Base-by-base conservation (phyloP, 2,797 vertebrate species). In the Hemitrygon akajei region DNA sequence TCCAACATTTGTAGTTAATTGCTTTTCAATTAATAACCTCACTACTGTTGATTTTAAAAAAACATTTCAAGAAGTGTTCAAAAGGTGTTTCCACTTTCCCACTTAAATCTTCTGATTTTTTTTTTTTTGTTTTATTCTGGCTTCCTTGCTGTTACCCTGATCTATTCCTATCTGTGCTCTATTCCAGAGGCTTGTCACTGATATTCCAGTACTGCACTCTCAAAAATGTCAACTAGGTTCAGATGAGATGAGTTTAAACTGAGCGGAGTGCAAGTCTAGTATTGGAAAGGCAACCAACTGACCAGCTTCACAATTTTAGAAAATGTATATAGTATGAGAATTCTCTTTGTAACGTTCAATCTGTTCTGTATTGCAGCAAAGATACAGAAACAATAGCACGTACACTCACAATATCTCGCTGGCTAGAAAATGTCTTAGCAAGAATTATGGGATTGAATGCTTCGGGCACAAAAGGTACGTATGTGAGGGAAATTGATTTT, bases 341-440 rank as follows among this genome's bases (percentile, higher is more conserved):
- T 11, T 34, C 25, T 92, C 20, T 69, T 37, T 20, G 69, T 66
- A 47, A 25, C 89, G 18, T n/a, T 58, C 30, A 12, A 58, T 63
- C 27, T 1, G 82, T 95, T 82, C 94, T 81, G 94, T 81, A 7
- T 96, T 94, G 94, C 95, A 99, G 99, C 96, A 98, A 98, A 95
- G 98, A 98, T 95, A 98, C 98, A 94, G 98, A 98, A 94, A 96
- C 98, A 94, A 96, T 99, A 94, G 97, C 97, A 94, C 97, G 99
- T 94, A 96, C 98, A 95, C 97, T 99, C 94, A 98, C 98, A 7
- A 95, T 99, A 94, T 95, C 97, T 93, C 97, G 96, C 94, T 99
- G 99, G 99, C 97, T 99, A 94, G 98, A 99, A 95, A 97, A 98
- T 95, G 94, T 99, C 94, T 95, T 96, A 77, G 97, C 97, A 95